Evolutionary conservation across 2,797 vertebrate species (phyloP).

Genomic region (Mus minutoides): DNA sequence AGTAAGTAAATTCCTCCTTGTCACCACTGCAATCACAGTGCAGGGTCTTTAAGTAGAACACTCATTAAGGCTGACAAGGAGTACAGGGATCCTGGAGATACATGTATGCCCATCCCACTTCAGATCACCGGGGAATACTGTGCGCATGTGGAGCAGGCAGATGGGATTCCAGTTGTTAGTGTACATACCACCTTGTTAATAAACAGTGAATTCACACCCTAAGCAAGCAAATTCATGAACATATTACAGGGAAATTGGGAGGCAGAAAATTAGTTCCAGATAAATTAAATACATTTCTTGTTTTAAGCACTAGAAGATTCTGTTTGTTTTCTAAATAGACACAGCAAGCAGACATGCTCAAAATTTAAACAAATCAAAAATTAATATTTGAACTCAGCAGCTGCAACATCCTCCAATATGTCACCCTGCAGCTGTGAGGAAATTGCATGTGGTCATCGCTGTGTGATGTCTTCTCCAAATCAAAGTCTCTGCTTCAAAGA

Average conservation of each 20-base stretch:
- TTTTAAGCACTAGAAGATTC: constrained; percentile 69
- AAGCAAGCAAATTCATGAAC: constrained; percentile 70
- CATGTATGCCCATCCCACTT: background rate
- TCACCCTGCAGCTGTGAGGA: constrained; percentile 71
- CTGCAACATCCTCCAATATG: constrained; percentile 52
- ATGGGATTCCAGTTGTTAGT: constrained; percentile 33
- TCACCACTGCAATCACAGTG: constrained; percentile 55
- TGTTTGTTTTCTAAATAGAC: constrained; percentile 65
- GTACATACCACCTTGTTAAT: constrained; percentile 18
- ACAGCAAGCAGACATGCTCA: constrained; percentile 32
- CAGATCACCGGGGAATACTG: background rate
- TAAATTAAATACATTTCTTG: constrained; percentile 55
- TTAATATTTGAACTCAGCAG: constrained; percentile 72
- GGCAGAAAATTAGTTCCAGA: background rate
- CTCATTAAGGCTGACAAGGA: constrained; percentile 37
- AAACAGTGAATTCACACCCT: constrained; percentile 26
- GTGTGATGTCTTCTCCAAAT: constrained; percentile 56
- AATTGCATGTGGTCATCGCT: constrained; percentile 48
- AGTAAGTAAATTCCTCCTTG: constrained; percentile 54
- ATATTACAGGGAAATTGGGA: constrained; percentile 28
- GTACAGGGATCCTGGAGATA: constrained; percentile 1
- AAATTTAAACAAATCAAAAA: constrained; percentile 71
- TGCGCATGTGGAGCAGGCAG: background rate
- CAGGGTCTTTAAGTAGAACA: constrained; percentile 65
- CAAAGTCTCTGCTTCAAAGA: constrained; percentile 67